A percentile compares a stretch with the other conserved stretches of the same genome.
phyloP scores from a whole-genome alignment of 2,113 vertebrate genomes.

The Chroicocephalus ridibundus region DNA sequence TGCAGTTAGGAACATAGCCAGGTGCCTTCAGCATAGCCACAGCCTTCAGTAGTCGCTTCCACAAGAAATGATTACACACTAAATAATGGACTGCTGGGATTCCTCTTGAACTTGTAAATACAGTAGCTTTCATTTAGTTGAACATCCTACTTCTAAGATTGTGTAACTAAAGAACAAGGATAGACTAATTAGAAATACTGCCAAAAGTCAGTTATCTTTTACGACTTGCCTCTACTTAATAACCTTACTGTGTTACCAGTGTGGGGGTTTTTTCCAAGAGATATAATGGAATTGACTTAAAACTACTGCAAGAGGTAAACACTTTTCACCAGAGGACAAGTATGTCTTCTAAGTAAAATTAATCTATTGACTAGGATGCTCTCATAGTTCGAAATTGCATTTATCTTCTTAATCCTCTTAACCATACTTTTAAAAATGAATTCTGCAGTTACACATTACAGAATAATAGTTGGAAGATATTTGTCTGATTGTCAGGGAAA shows the following conservation, averaged over 20 bases:
- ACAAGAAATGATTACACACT: background rate
- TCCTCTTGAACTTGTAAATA: background rate
- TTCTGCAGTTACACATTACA: background rate
- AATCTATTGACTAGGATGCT: background rate
- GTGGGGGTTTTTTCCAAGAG: background rate
- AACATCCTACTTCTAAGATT: background rate
- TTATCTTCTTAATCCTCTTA: conserved; percentile 21
- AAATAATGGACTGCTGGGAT: background rate
- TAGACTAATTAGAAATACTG: background rate
- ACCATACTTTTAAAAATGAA: background rate
- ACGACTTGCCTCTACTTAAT: background rate
- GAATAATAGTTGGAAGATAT: background rate
- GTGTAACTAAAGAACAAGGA: background rate
- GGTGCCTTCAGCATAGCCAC: background rate
- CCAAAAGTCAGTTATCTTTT: background rate
- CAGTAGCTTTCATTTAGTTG: background rate
- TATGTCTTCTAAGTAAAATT: background rate
- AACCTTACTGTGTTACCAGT: background rate
- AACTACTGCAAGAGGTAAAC: background rate
- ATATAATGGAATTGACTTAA: background rate
- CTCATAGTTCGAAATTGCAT: background rate
- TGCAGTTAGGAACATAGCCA: background rate
- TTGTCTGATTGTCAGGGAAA: background rate
- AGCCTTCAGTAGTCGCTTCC: background rate
- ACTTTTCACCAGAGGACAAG: background rate